A percentile compares a stretch with the other conserved stretches of the same genome.
Conservation (phyloP, 1,140 invertebrate species). For the Phthorimaea operculella region DNA sequence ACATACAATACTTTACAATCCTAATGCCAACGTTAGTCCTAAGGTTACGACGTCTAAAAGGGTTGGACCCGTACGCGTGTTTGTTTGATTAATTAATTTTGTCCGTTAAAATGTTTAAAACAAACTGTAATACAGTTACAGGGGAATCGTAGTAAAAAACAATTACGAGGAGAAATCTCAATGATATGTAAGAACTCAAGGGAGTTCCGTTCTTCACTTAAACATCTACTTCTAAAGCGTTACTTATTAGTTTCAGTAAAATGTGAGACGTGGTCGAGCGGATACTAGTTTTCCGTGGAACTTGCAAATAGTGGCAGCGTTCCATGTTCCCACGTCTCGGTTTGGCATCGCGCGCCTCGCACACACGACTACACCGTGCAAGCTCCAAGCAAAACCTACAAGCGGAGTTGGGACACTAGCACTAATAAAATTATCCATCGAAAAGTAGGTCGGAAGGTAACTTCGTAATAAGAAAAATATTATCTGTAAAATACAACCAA, state of each 20-base stretch:
- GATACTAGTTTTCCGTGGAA: slow-evolving; percentile 19
- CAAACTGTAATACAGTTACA: slow-evolving; percentile 48
- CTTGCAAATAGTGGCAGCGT: too few relatives aligned
- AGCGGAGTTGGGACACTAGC: slow-evolving; percentile 14
- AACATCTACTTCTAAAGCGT: slow-evolving; percentile 59
- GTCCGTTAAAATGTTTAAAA: slow-evolving; percentile 33
- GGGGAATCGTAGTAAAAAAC: slow-evolving; percentile 34
- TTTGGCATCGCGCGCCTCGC: neutral
- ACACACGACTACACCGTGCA: neutral
- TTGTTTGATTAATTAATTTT: slow-evolving; percentile 49
- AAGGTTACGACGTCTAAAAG: slow-evolving; percentile 60
- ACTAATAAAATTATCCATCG: slow-evolving; percentile 21
- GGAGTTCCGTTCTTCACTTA: slow-evolving; percentile 56
- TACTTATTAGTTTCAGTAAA: slow-evolving; percentile 53
- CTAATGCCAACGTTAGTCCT: slow-evolving; percentile 62
- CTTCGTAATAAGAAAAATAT: slow-evolving; percentile 34
- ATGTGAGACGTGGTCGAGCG: slow-evolving; percentile 49
- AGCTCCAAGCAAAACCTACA: neutral
- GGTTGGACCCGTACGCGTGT: slow-evolving; percentile 65
- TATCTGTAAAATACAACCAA: slow-evolving; percentile 51
- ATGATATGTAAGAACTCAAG: slow-evolving; percentile 66
- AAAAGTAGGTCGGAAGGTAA: slow-evolving; percentile 34
- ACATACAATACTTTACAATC: slow-evolving; percentile 52
- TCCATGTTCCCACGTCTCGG: too few relatives aligned
- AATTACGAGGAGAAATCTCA: slow-evolving; percentile 65